phyloP scores from a whole-genome alignment of 2,113 vertebrate species.

The Xiphias gladius region DNA sequence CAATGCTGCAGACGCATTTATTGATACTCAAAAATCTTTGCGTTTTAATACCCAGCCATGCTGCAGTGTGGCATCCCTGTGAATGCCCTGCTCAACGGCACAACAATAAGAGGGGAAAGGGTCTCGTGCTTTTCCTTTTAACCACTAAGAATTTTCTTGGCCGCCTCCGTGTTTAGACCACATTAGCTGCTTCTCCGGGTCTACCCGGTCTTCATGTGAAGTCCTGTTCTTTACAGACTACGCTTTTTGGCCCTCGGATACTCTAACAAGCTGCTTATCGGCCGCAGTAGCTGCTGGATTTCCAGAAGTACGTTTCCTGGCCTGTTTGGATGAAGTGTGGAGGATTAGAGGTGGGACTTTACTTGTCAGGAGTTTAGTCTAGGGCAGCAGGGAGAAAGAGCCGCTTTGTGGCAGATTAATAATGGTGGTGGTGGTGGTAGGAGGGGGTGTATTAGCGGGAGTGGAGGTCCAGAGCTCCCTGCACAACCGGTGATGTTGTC shows the following conservation, averaged over 20 bases:
- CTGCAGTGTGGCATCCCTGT: too few relatives aligned
- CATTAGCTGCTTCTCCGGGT: background rate
- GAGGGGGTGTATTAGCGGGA: background rate
- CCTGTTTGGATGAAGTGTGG: background rate
- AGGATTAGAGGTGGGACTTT: background rate
- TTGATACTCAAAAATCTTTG: too few relatives aligned
- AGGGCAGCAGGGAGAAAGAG: conserved; percentile 49
- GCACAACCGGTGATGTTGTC: conserved; percentile 49
- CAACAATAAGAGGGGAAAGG: too few relatives aligned
- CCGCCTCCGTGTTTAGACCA: background rate
- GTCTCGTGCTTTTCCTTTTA: too few relatives aligned
- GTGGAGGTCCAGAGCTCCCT: conserved; percentile 15
- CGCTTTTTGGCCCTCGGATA: background rate
- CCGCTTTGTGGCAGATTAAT: conserved; percentile 62
- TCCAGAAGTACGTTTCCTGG: background rate
- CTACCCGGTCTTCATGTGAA: background rate
- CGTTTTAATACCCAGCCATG: too few relatives aligned
- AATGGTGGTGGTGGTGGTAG: background rate
- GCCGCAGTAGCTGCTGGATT: background rate
- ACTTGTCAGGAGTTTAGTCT: background rate
- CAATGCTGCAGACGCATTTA: too few relatives aligned
- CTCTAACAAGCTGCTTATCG: background rate
- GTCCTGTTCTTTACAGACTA: background rate
- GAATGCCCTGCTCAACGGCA: too few relatives aligned
- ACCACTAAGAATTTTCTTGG: too few relatives aligned